Conservation (phyloP, 2,797 vertebrate genomes). For the Delichon dasypus region DNA sequence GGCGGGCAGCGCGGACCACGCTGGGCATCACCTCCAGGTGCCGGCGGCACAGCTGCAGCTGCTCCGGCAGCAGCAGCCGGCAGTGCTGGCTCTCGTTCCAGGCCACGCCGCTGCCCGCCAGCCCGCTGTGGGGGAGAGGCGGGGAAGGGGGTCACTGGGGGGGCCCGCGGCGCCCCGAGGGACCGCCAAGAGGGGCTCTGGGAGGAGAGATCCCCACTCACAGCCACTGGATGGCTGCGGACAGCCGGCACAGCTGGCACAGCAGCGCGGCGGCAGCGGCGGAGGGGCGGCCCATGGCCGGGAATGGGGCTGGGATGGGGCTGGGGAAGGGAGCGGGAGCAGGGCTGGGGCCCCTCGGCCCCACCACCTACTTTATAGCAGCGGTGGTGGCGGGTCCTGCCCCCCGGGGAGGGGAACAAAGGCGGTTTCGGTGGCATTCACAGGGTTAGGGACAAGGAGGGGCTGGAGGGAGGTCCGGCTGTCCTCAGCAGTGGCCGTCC, state of each 20-base stretch:
- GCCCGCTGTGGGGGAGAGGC: slow-evolving; percentile 57
- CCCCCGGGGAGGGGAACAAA: slow-evolving; percentile 35
- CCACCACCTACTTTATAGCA: background rate
- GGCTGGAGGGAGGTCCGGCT: background rate
- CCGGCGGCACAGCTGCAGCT: slow-evolving; percentile 75
- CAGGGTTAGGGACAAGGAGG: background rate
- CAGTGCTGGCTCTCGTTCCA: slow-evolving; percentile 81
- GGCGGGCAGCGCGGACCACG: slow-evolving; percentile 69
- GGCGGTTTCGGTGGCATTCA: slow-evolving; percentile 32
- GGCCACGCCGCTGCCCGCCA: slow-evolving; percentile 63
- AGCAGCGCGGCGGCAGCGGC: background rate
- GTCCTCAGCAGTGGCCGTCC: background rate
- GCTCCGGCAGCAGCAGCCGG: slow-evolving; percentile 70
- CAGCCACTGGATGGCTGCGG: background rate
- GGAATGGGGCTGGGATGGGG: background rate
- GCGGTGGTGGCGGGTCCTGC: background rate
- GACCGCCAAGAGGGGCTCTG: background rate
- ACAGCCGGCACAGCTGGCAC: background rate
- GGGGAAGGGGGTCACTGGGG: background rate
- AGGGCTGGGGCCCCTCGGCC: background rate
- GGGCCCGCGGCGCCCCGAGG: background rate
- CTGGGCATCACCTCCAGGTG: slow-evolving; percentile 80
- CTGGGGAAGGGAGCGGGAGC: background rate
- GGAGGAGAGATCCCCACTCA: background rate
- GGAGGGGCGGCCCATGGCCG: background rate